These are phyloP conservation scores for Agapornis roseicollis DNA, from an alignment of 2,113 vertebrate genomes.

Conservation along the genomic window DNA sequence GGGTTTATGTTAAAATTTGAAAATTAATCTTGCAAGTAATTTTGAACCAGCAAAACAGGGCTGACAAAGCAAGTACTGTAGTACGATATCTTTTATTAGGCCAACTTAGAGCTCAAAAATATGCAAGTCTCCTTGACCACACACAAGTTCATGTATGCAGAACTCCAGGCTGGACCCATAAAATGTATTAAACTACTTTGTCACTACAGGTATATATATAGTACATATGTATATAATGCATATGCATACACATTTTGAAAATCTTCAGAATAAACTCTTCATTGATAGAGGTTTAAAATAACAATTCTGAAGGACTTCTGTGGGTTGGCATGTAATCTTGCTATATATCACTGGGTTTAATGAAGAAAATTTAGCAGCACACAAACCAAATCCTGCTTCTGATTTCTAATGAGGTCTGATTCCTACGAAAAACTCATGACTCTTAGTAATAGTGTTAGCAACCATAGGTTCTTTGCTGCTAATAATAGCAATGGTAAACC, in stretches of 20 bases:
- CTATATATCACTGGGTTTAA: not conserved
- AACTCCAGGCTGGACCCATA: constrained; percentile 20
- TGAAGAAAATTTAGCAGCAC: not conserved
- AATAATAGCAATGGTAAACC: not conserved
- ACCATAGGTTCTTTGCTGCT: not conserved
- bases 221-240: not conserved
- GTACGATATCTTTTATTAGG: constrained; percentile 66
- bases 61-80: constrained; percentile 68
- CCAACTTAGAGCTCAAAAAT: constrained; percentile 62
- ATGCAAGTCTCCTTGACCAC: constrained; percentile 52
- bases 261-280: constrained; percentile 22
- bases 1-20: constrained; percentile 64
- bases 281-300: constrained; percentile 35
- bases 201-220: not conserved
- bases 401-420: not conserved
- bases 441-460: not conserved
- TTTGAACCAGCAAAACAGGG: constrained; percentile 53
- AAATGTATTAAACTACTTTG: constrained; percentile 53
- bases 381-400: constrained; percentile 4
- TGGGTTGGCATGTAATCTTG: not conserved
- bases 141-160: constrained; percentile 22
- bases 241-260: not conserved
- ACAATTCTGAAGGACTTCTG: constrained; percentile 26
- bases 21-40: constrained; percentile 66
- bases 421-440: not conserved